These are phyloP conservation scores for Acanthoscelides obtectus DNA, from an alignment of 2,888 invertebrate species.

Conservation along the genomic window DNA sequence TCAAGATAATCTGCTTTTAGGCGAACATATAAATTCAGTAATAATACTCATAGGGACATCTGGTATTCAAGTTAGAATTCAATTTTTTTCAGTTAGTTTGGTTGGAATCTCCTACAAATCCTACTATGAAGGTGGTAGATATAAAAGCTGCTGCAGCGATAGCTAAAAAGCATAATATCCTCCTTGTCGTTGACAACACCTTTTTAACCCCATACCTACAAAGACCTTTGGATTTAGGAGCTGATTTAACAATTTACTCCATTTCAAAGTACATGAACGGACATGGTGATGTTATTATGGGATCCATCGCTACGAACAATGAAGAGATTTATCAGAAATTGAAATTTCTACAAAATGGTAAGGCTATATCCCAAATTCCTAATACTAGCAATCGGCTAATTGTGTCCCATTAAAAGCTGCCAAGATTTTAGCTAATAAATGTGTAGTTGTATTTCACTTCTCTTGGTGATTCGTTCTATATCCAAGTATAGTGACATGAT, in stretches of 20 bases:
- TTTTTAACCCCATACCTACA: slow-evolving; percentile 89
- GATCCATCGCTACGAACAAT: slow-evolving; percentile 72
- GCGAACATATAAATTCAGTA: too few species aligned
- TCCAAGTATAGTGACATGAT: too few species aligned
- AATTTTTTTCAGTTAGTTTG: slow-evolving; percentile 69
- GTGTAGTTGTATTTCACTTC: too few species aligned
- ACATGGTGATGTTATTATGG: slow-evolving; percentile 97
- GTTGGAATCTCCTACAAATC: slow-evolving; percentile 97
- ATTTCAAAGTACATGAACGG: slow-evolving; percentile 98
- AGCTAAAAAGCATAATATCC: slow-evolving; percentile 57
- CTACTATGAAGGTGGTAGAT: slow-evolving; percentile 84
- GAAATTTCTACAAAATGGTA: slow-evolving; percentile 85
- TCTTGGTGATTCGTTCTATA: too few species aligned
- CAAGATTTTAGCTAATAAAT: too few species aligned
- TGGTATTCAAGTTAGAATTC: too few species aligned
- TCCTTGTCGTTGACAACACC: slow-evolving; percentile 88
- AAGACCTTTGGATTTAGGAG: slow-evolving; percentile 85
- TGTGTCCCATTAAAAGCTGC: too few species aligned
- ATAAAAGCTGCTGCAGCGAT: slow-evolving; percentile 66
- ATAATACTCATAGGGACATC: too few species aligned
- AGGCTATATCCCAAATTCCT: too few species aligned
- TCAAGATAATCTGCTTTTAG: too few species aligned
- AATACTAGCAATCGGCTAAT: too few species aligned
- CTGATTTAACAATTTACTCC: slow-evolving; percentile 88
- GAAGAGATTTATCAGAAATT: slow-evolving; percentile 67